Conservation (phyloP, 2,113 vertebrate species). For the Tauraco erythrolophus region DNA sequence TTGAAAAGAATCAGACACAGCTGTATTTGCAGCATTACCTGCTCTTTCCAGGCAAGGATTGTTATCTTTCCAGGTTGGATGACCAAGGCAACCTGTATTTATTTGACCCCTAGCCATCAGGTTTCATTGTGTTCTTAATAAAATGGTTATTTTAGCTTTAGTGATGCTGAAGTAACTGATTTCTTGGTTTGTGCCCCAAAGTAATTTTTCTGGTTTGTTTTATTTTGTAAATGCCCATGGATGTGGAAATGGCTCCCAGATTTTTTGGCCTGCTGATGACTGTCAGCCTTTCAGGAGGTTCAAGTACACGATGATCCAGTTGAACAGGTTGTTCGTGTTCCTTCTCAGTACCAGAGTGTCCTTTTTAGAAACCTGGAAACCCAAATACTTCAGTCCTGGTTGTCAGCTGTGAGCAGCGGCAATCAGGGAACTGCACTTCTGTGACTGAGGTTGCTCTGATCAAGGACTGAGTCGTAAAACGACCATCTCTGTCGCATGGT, state of each 20-base stretch:
- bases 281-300: not conserved
- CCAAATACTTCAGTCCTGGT: not conserved
- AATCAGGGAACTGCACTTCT: not conserved
- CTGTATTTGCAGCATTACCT: not conserved
- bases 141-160: not conserved
- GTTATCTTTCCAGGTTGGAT: not conserved
- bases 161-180: not conserved
- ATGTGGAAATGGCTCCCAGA: not conserved
- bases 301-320: accelerated
- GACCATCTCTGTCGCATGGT: accelerated
- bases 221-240: not conserved
- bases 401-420: not conserved
- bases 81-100: not conserved
- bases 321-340: not conserved
- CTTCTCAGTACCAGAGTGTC: not conserved
- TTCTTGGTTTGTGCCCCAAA: not conserved
- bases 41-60: not conserved
- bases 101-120: not conserved
- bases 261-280: not conserved
- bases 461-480: not conserved
- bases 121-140: not conserved
- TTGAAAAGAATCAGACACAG: not conserved
- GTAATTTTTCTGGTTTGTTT: not conserved
- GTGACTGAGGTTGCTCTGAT: not conserved
- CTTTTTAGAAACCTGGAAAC: not conserved